Conservation (phyloP, 2,797 vertebrate species). For the Gephyroberyx darwinii region DNA sequence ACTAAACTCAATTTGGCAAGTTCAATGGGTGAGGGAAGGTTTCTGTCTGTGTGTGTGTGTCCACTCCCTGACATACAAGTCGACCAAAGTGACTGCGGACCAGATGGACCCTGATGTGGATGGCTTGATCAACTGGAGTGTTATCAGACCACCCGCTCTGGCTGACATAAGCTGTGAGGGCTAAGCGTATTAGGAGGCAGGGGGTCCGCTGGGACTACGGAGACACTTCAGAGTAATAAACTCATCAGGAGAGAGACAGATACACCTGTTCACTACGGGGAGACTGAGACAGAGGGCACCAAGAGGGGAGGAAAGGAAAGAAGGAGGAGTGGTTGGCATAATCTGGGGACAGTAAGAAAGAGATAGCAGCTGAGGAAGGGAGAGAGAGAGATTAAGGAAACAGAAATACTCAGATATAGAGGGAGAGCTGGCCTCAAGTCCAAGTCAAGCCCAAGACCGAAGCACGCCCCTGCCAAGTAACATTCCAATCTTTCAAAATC, state of each 20-base stretch:
- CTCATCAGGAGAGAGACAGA: constrained; percentile 78
- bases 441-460: constrained; percentile 53
- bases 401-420: constrained; percentile 44
- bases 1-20: constrained; percentile 26
- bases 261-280: constrained; percentile 78
- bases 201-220: constrained; percentile 71
- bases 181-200: constrained; percentile 79
- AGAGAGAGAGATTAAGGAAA: constrained; percentile 44
- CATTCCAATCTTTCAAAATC: constrained; percentile 38
- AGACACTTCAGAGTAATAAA: constrained; percentile 81
- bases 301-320: constrained; percentile 40
- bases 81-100: constrained; percentile 66
- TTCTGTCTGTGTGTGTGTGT: constrained; percentile 48
- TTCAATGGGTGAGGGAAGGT: constrained; percentile 54
- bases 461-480: constrained; percentile 36
- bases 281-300: constrained; percentile 68
- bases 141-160: constrained; percentile 77
- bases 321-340: constrained; percentile 37
- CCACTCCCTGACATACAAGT: constrained; percentile 63
- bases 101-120: constrained; percentile 78
- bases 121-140: constrained; percentile 74
- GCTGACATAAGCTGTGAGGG: constrained; percentile 75
- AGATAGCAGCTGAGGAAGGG: constrained; percentile 30
- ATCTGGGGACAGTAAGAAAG: constrained; percentile 33
- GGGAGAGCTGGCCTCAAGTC: constrained; percentile 53